Base-by-base conservation (phyloP, 2,113 vertebrate genomes). In the Cairina moschata region DNA sequence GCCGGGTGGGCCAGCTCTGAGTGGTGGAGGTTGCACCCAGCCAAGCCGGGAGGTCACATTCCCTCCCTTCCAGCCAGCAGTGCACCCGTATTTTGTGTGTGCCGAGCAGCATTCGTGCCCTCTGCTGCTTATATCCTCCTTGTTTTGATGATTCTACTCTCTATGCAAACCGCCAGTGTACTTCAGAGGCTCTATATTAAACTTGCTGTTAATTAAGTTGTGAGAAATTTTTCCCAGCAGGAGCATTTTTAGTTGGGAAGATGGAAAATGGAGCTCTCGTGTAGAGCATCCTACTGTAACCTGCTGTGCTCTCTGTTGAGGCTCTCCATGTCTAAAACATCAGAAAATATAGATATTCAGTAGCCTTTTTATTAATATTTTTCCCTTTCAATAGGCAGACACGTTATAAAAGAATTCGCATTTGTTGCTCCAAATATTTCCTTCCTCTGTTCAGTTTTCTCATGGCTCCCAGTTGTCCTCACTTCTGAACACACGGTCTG, bases 121-220 rank as follows among this genome's bases (percentile, higher is more conserved):
- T 83, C 88, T 84, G 60, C 66, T 86, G 52, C 66, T 78, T 48
- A 8, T 11, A 31, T 75, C 26, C 83, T 48, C 38, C 69, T 86
- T 83, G 50, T 65, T 96, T 83, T 85, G 75, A 10, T 91, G 88
- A 88, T 88, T 29, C 54, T 92, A 8, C 16, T 74, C 21, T 75
- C 38, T 56, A 17, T 88, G 83, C 88, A 93, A 95, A 52, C 18
- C 11, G 26, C 52, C 15, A 58, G 32, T 86, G 34, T 78, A 55
- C 90, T 90, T 95, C 46, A 94, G 76, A 91, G 83, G 81, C 59
- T 5, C 15, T 77, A 14, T 74, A 77, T 93, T 95, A 96, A 94
- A 82, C 26, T 72, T 86, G 66, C 60, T 90, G 65, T 95, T 97
- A 94, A 94, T 96, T 95, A 95, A 92, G 38, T 82, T 93, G 60